These are phyloP conservation scores for Fragum sueziense DNA, from an alignment of 2,888 invertebrate species.

Conservation along the genomic window DNA sequence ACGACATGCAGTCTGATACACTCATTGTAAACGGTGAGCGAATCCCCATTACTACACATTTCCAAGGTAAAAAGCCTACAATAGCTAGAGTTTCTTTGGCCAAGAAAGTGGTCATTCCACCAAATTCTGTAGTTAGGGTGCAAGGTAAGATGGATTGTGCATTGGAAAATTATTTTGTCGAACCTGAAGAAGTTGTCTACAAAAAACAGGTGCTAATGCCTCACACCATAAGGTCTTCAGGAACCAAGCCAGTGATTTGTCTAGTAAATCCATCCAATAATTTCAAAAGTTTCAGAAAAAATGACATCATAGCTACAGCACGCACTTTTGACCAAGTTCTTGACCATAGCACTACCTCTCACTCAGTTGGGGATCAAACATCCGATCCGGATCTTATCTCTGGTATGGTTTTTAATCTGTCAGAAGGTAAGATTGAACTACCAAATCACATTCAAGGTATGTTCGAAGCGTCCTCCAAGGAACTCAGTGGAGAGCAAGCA, in stretches of 20 bases:
- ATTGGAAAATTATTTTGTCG: slow-evolving; percentile 19
- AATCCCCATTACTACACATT: background rate
- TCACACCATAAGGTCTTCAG: slow-evolving; percentile 9
- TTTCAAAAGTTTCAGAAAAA: slow-evolving; percentile 10
- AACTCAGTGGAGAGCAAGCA: too few relatives aligned
- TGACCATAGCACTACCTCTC: too few relatives aligned
- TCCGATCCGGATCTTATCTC: too few relatives aligned
- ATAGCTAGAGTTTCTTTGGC: slow-evolving; percentile 21
- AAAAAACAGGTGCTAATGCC: slow-evolving; percentile 19
- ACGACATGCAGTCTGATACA: slow-evolving; percentile 21
- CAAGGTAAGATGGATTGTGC: slow-evolving; percentile 10
- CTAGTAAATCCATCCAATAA: slow-evolving; percentile 23
- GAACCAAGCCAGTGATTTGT: slow-evolving; percentile 12
- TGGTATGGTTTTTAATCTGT: too few relatives aligned
- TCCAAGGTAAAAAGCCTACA: background rate
- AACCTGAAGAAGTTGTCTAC: slow-evolving; percentile 7
- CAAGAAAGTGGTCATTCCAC: slow-evolving; percentile 13
- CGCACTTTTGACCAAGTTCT: too few relatives aligned
- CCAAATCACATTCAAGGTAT: too few relatives aligned
- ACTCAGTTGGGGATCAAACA: too few relatives aligned
- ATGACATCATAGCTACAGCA: too few relatives aligned
- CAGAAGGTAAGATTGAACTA: too few relatives aligned
- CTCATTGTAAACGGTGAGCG: slow-evolving; percentile 28
- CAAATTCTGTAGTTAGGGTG: slow-evolving; percentile 26
- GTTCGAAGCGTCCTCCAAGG: too few relatives aligned